phyloP scores from a whole-genome alignment of 2,888 invertebrate species.

The Listrodromus nycthemerus region DNA sequence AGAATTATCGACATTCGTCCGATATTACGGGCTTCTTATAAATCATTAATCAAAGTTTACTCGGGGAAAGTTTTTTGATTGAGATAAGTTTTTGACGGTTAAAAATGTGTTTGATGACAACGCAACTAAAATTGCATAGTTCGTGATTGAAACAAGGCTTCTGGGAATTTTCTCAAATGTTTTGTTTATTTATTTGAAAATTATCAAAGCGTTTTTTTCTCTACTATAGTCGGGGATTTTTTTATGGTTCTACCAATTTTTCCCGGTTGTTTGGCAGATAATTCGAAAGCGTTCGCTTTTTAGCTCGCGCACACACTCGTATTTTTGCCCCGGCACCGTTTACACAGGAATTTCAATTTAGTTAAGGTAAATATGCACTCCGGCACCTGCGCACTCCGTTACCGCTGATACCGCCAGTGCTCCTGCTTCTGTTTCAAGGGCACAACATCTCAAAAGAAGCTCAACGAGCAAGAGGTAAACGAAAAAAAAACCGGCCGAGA shows the following conservation, averaged over 20 bases:
- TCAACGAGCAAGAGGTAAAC: conserved; percentile 35
- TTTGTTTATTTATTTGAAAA: too few species aligned
- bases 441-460: conserved; percentile 53
- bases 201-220: not conserved
- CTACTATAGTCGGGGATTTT: not conserved
- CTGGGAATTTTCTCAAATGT: too few species aligned
- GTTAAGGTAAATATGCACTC: conserved; percentile 28
- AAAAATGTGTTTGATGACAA: not conserved
- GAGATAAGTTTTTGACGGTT: too few species aligned
- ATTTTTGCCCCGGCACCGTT: not conserved
- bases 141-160: not conserved
- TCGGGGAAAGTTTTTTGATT: not conserved
- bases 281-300: not conserved
- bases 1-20: conserved; percentile 77
- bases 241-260: not conserved
- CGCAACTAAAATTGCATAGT: not conserved
- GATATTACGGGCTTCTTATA: conserved; percentile 68
- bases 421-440: conserved; percentile 24
- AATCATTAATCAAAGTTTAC: not conserved
- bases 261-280: not conserved
- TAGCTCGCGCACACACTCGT: not conserved
- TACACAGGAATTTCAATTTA: conserved; percentile 17
- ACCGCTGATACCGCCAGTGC: not conserved
- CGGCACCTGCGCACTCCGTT: conserved; percentile 24
- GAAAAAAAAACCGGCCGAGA: conserved; percentile 54